These are phyloP conservation scores for Cynocephalus volans DNA, from an alignment of 2,113 vertebrate species.

Conservation along the genomic window DNA sequence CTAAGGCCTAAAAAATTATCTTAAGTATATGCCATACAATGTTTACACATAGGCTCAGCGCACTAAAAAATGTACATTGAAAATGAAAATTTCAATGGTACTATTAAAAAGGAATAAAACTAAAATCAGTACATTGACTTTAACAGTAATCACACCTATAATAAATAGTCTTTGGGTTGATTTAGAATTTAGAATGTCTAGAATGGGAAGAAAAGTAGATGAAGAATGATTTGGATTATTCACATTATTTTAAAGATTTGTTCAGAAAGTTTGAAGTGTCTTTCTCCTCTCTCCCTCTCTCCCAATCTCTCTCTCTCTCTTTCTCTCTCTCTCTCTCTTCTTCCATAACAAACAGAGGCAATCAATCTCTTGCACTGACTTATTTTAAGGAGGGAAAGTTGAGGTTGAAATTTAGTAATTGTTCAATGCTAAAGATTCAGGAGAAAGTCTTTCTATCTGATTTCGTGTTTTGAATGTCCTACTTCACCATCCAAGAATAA, in stretches of 20 bases:
- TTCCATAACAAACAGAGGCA: neutral
- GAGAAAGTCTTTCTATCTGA: neutral
- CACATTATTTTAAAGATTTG: neutral
- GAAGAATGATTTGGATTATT: neutral
- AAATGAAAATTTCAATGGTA: neutral
- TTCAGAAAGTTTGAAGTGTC: neutral
- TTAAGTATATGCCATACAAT: neutral
- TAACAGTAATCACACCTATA: conserved; percentile 11
- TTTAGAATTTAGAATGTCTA: neutral
- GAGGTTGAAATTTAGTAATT: neutral
- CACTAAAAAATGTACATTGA: neutral
- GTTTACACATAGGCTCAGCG: neutral
- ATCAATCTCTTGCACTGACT: neutral
- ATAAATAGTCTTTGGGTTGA: neutral
- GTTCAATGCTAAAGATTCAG: too few relatives aligned
- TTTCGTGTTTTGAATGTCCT: neutral
- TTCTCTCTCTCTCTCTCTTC: neutral
- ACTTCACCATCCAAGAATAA: neutral
- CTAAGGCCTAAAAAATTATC: neutral
- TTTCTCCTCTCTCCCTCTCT: neutral
- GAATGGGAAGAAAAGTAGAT: neutral
- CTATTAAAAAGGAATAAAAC: neutral
- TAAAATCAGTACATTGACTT: neutral
- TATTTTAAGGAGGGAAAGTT: neutral
- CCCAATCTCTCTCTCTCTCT: neutral